A percentile compares a stretch with the other conserved stretches of the same genome.
phyloP scores from a whole-genome alignment of 2,888 invertebrate species.

The Netelia fuscicornis region DNA sequence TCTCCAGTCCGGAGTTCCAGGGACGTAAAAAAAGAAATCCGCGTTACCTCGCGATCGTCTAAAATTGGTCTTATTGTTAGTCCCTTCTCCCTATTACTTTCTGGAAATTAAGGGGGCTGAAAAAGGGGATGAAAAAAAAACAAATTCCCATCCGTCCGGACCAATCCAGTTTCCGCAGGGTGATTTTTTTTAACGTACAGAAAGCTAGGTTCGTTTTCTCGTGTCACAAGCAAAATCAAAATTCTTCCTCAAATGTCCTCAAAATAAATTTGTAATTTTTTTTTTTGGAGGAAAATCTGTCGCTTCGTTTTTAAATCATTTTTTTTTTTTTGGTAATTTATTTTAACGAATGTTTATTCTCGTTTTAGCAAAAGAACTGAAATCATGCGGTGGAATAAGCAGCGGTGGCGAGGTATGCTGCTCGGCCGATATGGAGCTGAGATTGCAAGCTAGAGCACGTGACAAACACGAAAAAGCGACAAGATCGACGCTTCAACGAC shows the following conservation, averaged over 20 bases:
- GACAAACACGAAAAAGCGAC: constrained; percentile 91
- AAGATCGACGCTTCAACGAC: constrained; percentile 90
- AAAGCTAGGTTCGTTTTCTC: not conserved
- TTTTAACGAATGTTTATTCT: constrained; percentile 13
- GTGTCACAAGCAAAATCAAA: not conserved
- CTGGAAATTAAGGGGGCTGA: not conserved
- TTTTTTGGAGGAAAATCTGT: constrained; percentile 37
- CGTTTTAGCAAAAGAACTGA: constrained; percentile 81
- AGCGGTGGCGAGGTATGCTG: constrained; percentile 88
- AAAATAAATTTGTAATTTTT: constrained; percentile 63
- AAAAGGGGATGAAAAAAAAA: not conserved
- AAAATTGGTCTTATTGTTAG: constrained; percentile 69
- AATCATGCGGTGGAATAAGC: constrained; percentile 82
- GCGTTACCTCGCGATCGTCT: constrained; percentile 48
- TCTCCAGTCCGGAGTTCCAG: not conserved
- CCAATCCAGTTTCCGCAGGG: constrained; percentile 69
- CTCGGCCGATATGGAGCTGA: constrained; percentile 88
- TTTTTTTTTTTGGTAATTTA: not conserved
- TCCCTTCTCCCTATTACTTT: constrained; percentile 5
- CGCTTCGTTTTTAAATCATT: not conserved
- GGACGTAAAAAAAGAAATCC: constrained; percentile 28
- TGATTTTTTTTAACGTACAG: constrained; percentile 3
- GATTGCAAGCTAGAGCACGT: constrained; percentile 90
- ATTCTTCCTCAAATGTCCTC: not conserved
- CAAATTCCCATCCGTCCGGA: constrained; percentile 35